These are phyloP conservation scores for Diachasmimorpha longicaudata DNA, from an alignment of 1,140 invertebrate genomes.

Conservation along the genomic window DNA sequence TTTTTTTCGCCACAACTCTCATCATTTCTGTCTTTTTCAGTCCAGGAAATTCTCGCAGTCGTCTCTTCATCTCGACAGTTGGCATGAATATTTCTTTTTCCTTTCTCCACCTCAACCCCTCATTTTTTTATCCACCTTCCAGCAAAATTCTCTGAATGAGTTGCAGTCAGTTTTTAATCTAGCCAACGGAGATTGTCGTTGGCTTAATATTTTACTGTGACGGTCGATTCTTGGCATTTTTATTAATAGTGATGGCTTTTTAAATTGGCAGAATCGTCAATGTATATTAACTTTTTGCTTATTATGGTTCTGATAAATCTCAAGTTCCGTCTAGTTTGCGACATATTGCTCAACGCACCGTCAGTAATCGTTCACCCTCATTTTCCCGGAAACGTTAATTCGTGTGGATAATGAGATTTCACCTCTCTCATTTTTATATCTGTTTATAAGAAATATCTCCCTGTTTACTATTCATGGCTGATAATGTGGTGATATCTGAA, in stretches of 20 bases:
- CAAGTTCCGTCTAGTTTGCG: constrained; percentile 5
- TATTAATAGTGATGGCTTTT: not conserved
- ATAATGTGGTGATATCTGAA: too few relatives aligned
- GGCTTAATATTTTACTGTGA: not conserved
- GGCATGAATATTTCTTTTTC: constrained; percentile 18
- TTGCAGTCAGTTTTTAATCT: constrained; percentile 29
- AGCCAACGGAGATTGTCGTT: constrained; percentile 23
- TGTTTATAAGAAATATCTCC: too few relatives aligned
- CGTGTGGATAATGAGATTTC: constrained; percentile 41
- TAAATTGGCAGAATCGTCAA: too few relatives aligned
- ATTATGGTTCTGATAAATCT: constrained; percentile 13
- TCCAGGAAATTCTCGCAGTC: not conserved
- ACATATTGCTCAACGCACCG: constrained; percentile 27
- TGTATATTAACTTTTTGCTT: not conserved
- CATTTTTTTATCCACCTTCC: not conserved
- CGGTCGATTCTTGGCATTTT: not conserved
- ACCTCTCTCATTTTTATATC: not conserved
- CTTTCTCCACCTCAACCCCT: not conserved
- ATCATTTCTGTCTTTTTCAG: constrained; percentile 18
- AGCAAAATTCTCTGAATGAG: not conserved
- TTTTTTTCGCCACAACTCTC: constrained; percentile 3
- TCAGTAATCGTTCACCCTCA: constrained; percentile 24
- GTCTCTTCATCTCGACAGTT: constrained; percentile 2
- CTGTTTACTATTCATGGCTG: constrained; percentile 16
- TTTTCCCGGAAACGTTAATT: constrained; percentile 38